Base-by-base conservation (phyloP, 2,113 vertebrate species). In the Varanus salvator region DNA sequence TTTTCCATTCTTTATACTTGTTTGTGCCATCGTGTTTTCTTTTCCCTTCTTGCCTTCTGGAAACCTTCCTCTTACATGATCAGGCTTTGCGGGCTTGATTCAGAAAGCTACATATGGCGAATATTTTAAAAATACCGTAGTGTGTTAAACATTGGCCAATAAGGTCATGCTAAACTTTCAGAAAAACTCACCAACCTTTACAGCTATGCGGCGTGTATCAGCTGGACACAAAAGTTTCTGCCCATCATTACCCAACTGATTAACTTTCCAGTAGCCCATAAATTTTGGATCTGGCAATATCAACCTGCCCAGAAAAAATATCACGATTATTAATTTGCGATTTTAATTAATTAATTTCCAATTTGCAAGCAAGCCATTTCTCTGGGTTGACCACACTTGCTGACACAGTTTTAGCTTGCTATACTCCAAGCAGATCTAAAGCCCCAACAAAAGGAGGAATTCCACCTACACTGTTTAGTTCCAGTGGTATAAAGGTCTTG, bases 221-320 rank as follows among this genome's bases (percentile, higher is more conserved):
- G 98, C 97, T 54, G 98, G 98, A 96, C 98, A 99, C 48, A 99
- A 96, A 74, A 98, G 93, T 93, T 98, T 99, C 71, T 97, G 97
- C 27, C 87, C 95, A 93, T 96, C 94, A 89, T 95, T 97, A 89
- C 95, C 97, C 0, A 92, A 91, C 85, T 98, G 97, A 89, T 96
- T 92, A 14, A 97, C 93, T 57, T 97, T 98, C 99, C 99, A 99
- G 94, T 99, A 98, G 66, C 99, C 98, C 12, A 98, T 93, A 96
- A 99, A 98, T 82, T 95, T 98, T 93, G 97, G 97, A 68, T 98
- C 97, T 52, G 98, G 98, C 87, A 99, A 95, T 1, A 98, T 98
- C 72, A 99, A 97, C 96, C 99, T 99, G 94, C 91, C 64, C 60
- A 80, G 64, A 69, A 85, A 44, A 64, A 69, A 71, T 4, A 84